Evolutionary conservation across 2,113 vertebrate genomes (phyloP).

Genomic region (Cinclus mexicanus): DNA sequence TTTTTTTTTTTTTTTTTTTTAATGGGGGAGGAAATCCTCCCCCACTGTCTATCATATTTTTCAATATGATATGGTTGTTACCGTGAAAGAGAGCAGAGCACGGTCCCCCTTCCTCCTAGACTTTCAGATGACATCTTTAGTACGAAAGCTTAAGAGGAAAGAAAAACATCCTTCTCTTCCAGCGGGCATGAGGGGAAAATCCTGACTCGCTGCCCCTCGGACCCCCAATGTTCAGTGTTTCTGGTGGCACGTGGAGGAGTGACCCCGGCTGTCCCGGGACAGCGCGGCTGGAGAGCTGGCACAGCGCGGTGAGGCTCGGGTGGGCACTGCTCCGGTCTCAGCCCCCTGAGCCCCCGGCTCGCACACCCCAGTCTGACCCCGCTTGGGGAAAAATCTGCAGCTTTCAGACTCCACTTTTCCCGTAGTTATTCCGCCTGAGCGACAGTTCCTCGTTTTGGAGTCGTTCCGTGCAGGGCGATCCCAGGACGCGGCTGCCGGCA

Average conservation of each 20-base stretch:
- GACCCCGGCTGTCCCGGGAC: neutral
- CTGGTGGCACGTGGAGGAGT: neutral
- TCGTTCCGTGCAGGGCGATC: neutral
- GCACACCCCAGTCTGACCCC: neutral
- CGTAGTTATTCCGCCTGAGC: neutral
- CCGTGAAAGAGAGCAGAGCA: neutral
- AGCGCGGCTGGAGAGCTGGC: neutral
- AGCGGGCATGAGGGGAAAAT: neutral
- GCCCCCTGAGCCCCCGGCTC: neutral
- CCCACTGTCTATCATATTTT: slow-evolving; percentile 18
- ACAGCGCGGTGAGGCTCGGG: neutral
- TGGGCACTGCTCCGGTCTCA: neutral
- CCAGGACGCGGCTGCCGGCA: neutral
- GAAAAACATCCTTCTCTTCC: neutral
- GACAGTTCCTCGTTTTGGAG: neutral
- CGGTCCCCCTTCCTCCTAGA: neutral
- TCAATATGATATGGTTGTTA: slow-evolving; percentile 55
- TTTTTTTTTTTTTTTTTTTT: neutral
- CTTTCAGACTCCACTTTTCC: neutral
- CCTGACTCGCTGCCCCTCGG: neutral
- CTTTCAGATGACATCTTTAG: slow-evolving; percentile 65
- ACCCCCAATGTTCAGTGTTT: neutral
- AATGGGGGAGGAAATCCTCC: neutral
- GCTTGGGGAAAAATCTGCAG: neutral
- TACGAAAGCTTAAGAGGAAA: neutral